Percentiles rank a stretch among this genome's conserved stretches.
Evolutionary conservation across 2,888 invertebrate genomes (phyloP).

Genomic region (Nomada fucata): DNA sequence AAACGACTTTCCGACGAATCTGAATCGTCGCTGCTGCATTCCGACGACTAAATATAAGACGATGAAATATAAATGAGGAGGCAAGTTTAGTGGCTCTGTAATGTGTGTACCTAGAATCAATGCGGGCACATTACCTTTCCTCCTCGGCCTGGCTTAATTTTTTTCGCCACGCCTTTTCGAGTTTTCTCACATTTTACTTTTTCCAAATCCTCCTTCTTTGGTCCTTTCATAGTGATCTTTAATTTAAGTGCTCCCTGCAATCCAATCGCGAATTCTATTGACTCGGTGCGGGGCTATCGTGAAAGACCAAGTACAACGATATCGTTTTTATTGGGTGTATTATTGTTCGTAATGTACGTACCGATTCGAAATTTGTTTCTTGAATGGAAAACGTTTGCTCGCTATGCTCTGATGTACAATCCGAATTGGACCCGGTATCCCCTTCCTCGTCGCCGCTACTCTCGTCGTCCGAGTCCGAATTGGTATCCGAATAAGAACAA

Average conservation of each 20-base stretch:
- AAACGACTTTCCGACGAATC: conserved; percentile 75
- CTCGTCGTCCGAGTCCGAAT: conserved; percentile 83
- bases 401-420: conserved; percentile 85
- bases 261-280: neutral
- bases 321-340: neutral
- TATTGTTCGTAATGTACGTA: conserved; percentile 55
- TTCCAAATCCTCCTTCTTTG: conserved; percentile 81
- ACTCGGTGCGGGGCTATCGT: neutral
- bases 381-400: conserved; percentile 85
- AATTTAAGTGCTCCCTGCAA: conserved; percentile 85
- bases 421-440: conserved; percentile 83
- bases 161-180: conserved; percentile 73
- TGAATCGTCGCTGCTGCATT: conserved; percentile 81
- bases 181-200: conserved; percentile 78
- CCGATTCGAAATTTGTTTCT: conserved; percentile 85
- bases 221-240: conserved; percentile 85
- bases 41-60: conserved; percentile 72
- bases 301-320: neutral
- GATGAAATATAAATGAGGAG: neutral
- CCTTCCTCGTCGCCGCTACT: conserved; percentile 79
- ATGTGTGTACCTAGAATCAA: neutral
- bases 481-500: conserved; percentile 83
- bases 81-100: no score
- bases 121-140: conserved; percentile 75
- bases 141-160: conserved; percentile 76